Evolutionary conservation across 2,113 vertebrate genomes (phyloP), one percentile per base, ranked within the genome.

Genomic region (Dissostichus mawsoni): DNA sequence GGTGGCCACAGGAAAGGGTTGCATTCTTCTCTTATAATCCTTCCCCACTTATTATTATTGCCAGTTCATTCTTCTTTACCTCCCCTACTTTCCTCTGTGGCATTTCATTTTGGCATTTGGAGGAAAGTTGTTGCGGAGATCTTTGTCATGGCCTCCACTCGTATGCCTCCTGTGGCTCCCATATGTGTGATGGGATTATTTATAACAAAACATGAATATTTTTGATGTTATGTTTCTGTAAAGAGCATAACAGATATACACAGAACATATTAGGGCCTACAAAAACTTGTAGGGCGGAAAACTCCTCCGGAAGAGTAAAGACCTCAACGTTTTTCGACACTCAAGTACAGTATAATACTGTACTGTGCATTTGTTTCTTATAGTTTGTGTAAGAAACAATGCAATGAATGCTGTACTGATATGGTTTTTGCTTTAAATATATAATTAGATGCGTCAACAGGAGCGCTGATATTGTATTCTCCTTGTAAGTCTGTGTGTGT

Each of bases 1-100:
- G 68, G 70, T 85, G 70, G 52, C 61, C 65, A 80, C 76, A 84
- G 78, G 59, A 73, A 41, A 82, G 71, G 50, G 20, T 67, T 83
- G 57, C 71, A 64, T 86, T 71, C 70, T 65, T 20, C 33, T 75
- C 65, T 57, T 55, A 76, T 73, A 61, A 77, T 62, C 20, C 56
- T 65, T 75, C 52, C 57, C 48, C 68, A 74, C 48, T 75, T 8
- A 80, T 81, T 50, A 69, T 63, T 75, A 56, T 52, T 52, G 48
- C 14, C 58, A n/a, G 1, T 62, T 52, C 51, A 25, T 74, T 13
- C 17, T 50, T 67, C 63, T 58, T 58, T 41, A 11, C 53, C 11
- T 57, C 59, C 45, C 61, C 47, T 11, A 56, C n/a, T 69, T 51
- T 67, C 16, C 57, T 56, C 59, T 69, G 41, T 52, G 55, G n/a